A percentile compares a stretch with the other conserved stretches of the same genome.
phyloP scores from a whole-genome alignment of 2,888 invertebrate species.

The Ctenicera cuprea region DNA sequence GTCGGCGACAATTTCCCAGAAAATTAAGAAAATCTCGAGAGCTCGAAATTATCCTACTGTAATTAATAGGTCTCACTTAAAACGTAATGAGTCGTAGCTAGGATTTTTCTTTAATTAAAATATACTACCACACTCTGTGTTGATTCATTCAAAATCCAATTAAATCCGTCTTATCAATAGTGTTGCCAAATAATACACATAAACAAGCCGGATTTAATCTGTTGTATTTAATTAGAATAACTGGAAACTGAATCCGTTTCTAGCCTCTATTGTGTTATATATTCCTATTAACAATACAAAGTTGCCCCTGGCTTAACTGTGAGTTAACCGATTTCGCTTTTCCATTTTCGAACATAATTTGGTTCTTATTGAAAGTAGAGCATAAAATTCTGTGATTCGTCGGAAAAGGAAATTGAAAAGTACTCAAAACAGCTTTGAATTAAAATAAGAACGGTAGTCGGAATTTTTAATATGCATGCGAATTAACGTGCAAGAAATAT shows the following conservation, averaged over 20 bases:
- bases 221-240: constrained; percentile 51
- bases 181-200: constrained; percentile 46
- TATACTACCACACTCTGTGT: constrained; percentile 8
- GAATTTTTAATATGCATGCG: too few relatives aligned
- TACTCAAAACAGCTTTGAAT: too few relatives aligned
- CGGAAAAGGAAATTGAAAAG: too few relatives aligned
- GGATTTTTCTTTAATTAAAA: constrained; percentile 19
- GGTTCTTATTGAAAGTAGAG: too few relatives aligned
- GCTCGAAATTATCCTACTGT: background rate
- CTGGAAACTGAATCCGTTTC: constrained; percentile 50
- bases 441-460: too few relatives aligned
- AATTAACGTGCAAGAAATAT: too few relatives aligned
- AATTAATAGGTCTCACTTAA: background rate
- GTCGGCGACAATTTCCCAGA: constrained; percentile 18
- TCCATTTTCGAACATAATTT: background rate
- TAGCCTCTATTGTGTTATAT: constrained; percentile 48
- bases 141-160: constrained; percentile 46
- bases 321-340: constrained; percentile 33
- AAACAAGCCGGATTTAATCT: constrained; percentile 49
- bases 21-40: constrained; percentile 21
- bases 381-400: too few relatives aligned
- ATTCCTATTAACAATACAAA: constrained; percentile 46
- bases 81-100: background rate
- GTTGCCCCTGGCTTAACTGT: constrained; percentile 32
- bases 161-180: constrained; percentile 47